Evolutionary conservation across 2,888 invertebrate species (phyloP).

Genomic region (Oeneis ivallda): DNA sequence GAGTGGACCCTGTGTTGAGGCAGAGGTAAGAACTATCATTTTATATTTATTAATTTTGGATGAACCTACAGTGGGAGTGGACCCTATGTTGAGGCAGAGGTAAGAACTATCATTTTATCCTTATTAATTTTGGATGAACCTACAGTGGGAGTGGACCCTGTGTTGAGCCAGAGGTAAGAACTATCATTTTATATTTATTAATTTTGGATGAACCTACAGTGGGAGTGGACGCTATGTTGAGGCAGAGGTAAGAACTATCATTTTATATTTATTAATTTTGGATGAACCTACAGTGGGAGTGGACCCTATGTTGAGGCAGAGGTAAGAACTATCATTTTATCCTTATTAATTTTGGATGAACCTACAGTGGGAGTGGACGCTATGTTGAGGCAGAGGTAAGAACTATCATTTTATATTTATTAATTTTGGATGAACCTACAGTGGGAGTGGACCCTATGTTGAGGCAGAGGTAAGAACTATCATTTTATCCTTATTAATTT

Average conservation of each 20-base stretch:
- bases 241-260: constrained; percentile 87
- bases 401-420: neutral
- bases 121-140: constrained; percentile 91
- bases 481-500: neutral
- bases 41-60: constrained; percentile 84
- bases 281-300: constrained; percentile 97
- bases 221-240: constrained; percentile 93
- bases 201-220: constrained; percentile 97
- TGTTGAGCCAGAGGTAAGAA: constrained; percentile 91
- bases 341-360: constrained; percentile 82
- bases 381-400: constrained; percentile 92
- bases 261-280: neutral
- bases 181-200: neutral
- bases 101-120: constrained; percentile 66
- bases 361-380: constrained; percentile 97
- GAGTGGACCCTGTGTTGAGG: constrained; percentile 93
- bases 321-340: constrained; percentile 81
- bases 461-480: constrained; percentile 87
- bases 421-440: constrained; percentile 89
- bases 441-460: constrained; percentile 96
- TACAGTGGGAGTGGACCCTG: constrained; percentile 95
- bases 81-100: constrained; percentile 93
- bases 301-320: constrained; percentile 91
- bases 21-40: constrained; percentile 85
- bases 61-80: constrained; percentile 96